Conservation (phyloP, 2,113 vertebrate genomes). For the Semnopithecus entellus region DNA sequence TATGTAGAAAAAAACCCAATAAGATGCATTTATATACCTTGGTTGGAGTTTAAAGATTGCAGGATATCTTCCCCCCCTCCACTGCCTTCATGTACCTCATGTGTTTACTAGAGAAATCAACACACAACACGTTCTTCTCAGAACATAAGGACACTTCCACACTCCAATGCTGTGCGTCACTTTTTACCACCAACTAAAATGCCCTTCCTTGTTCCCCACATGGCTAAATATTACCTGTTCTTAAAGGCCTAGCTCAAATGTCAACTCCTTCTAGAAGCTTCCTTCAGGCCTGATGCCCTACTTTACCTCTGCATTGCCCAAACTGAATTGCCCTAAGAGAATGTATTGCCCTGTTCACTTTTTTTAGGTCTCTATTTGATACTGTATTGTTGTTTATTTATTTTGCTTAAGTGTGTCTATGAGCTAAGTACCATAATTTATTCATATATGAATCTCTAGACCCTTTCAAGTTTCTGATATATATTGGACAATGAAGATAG, state of each 20-base stretch:
- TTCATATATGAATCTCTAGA: background rate
- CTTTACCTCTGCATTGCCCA: background rate
- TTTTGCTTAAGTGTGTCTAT: background rate
- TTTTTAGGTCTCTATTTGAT: background rate
- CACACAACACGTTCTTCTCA: too few species aligned
- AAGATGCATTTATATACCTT: background rate
- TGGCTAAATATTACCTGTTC: background rate
- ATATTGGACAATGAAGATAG: background rate
- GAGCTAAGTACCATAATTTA: background rate
- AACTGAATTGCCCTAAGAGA: background rate
- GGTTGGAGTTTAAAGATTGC: too few species aligned
- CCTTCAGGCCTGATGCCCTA: background rate
- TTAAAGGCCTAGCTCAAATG: background rate
- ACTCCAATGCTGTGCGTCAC: too few species aligned
- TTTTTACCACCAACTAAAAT: too few species aligned
- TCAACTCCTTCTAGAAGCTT: background rate
- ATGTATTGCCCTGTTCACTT: background rate
- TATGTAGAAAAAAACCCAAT: background rate
- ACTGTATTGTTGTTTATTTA: background rate
- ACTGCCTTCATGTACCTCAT: too few species aligned
- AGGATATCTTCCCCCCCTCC: too few species aligned
- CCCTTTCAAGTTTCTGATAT: background rate
- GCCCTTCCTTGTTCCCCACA: background rate
- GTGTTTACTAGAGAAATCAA: too few species aligned
- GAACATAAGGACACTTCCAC: too few species aligned